Evolutionary conservation across 2,888 invertebrate genomes (phyloP), one percentile per base, ranked within the genome.

Genomic region (Pyrocoelia pectoralis): DNA sequence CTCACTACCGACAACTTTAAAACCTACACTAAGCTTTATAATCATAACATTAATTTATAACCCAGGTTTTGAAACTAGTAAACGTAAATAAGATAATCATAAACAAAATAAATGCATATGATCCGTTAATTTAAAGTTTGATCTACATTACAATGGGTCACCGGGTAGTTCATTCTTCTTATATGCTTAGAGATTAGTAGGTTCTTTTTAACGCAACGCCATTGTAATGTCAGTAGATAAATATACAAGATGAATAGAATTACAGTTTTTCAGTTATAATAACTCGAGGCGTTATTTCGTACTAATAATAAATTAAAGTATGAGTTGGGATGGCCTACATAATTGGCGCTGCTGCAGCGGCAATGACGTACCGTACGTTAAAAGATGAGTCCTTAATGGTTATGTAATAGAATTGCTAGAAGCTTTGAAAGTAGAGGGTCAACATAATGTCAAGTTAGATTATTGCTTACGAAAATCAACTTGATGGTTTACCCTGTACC

Each of bases 371-470:
- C 49, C 56, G 33, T 40, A 56, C 12, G 57, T 15, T 41, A 50
- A 54, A 17, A 55, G 61, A 61, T 61, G 61, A 61, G 51, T 50
- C 17, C 48, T 17, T 33, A 46, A 12, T 33, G 33, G 52, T 62
- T 62, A 62, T 53, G 61, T 52, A 62, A 61, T 18, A 52, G 52
- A 18, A 61, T 28, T 46, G 55, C 56, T 61, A 53, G 48, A 40
- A 53, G 56, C 56, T 56, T 56, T 53, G 66, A 66, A 66, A 66
- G 66, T 62, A 53, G 61, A 65, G 68, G 68, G 68, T 68, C 68
- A 24, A 68, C 50, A 68, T 67, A 69, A 69, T 69, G 69, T 67
- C 69, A 69, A 19, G 53, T 52, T 46, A 33, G 24, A 24, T 24
- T 24, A 48, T 62, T 62, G 56, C 56, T 15, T 33, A 62, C 56